Evolutionary conservation across 2,113 vertebrate genomes (phyloP), one percentile per base, ranked within the genome.

Genomic region (Periophthalmodon schlosseri): DNA sequence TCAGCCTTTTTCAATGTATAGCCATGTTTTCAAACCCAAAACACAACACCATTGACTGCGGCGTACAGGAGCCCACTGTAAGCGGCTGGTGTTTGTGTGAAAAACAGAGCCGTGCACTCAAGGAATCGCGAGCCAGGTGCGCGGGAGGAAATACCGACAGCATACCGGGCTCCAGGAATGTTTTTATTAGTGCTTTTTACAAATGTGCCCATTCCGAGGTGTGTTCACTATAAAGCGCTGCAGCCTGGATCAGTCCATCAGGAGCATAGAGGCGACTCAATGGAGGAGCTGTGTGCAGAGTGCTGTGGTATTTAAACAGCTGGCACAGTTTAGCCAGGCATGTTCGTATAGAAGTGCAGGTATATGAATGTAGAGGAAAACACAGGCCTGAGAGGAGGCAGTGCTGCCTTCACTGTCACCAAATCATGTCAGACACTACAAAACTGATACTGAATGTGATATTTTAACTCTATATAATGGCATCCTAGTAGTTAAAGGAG

Each of bases 281-380:
- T 94, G 93, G 88, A 85, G 93, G 90, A 93, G 83, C 95, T 94
- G 94, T 95, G 95, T 94, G 24, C 88, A 89, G 84, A 88, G 60
- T 68, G 57, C 73, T 69, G 39, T 84, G 85, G 87, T 91, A 90
- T 96, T 95, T 94, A 74, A 88, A 93, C 95, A 96, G 96, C 96
- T 96, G 96, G 93, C 91, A 93, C 85, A 89, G 5, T 90, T 96
- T 93, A 94, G 91, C 75, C 88, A 86, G 74, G 93, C 89, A 60
- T 86, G 84, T 93, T 90, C 61, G 83, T 89, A 54, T 18, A 72
- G 88, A 33, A 87, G 79, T 84, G 85, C 82, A 86, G 84, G 86
- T 60, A 60, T 28, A 60, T 15, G 89, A 93, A 81, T 56, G 52
- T 56, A n/a, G n/a, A 21, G 20, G 94, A 93, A 91, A 88, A 87